A percentile compares a stretch with the other conserved stretches of the same genome.
Evolutionary conservation across 1,140 invertebrate genomes (phyloP).

Genomic region (Trigoniulus corallinus): DNA sequence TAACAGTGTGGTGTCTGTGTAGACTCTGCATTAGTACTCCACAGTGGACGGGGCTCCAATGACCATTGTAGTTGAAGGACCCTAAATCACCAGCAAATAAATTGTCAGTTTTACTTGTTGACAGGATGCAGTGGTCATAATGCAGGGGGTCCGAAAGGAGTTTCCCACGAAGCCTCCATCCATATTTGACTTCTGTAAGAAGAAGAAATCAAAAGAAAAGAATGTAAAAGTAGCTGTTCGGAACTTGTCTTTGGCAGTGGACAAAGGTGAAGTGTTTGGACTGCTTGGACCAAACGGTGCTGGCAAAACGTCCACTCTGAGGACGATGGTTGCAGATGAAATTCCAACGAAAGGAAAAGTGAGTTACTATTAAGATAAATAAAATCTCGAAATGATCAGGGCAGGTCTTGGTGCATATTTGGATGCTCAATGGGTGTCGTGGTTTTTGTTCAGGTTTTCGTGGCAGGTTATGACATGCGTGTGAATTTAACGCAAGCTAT

Average conservation of each 20-base stretch:
- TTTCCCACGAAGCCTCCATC: no score
- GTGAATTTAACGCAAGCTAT: constrained; percentile 46
- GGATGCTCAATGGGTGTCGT: not conserved
- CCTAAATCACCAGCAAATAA: no score
- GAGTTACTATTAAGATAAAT: constrained; percentile 14
- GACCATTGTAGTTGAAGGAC: no score
- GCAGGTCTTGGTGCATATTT: no score
- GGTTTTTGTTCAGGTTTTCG: not conserved
- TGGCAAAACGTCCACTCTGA: constrained; percentile 75
- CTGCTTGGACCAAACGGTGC: constrained; percentile 72
- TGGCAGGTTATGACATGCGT: constrained; percentile 39
- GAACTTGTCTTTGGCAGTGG: constrained; percentile 52
- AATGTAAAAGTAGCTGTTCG: constrained; percentile 40
- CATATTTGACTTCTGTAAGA: no score
- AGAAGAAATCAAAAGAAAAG: no score
- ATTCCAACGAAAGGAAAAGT: constrained; percentile 50
- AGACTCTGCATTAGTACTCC: no score
- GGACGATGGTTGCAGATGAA: constrained; percentile 66
- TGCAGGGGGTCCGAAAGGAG: not conserved
- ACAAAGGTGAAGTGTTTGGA: constrained; percentile 67
- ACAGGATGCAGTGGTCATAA: not conserved
- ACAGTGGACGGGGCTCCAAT: no score
- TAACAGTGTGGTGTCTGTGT: no score
- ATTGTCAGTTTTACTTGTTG: no score
- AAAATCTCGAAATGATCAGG: not conserved